phyloP scores from a whole-genome alignment of 2,797 vertebrate genomes.

The Coregonus suidteri region DNA sequence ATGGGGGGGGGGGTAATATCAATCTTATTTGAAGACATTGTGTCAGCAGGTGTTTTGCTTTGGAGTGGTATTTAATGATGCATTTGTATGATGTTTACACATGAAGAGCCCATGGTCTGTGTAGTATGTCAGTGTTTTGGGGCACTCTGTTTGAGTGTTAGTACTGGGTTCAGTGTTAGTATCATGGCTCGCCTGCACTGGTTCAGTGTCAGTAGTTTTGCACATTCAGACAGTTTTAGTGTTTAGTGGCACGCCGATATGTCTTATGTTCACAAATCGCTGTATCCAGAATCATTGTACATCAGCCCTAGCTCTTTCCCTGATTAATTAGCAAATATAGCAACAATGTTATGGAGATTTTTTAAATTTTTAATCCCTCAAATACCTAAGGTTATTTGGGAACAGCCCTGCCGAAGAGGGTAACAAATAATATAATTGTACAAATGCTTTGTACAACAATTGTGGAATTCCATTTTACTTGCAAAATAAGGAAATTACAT shows the following conservation, averaged over 20 bases:
- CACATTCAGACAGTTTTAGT: slow-evolving; percentile 9
- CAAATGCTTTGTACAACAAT: background rate
- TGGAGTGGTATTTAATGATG: background rate
- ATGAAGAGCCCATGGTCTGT: slow-evolving; percentile 18
- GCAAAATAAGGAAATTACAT: background rate
- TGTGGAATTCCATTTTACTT: background rate
- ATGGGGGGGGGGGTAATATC: background rate
- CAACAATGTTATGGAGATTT: background rate
- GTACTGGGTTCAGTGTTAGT: slow-evolving; percentile 4
- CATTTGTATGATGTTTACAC: slow-evolving; percentile 34
- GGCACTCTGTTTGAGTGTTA: slow-evolving; percentile 1
- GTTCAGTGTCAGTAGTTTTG: slow-evolving; percentile 9
- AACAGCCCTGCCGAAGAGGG: background rate
- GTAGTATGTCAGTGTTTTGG: slow-evolving; percentile 28
- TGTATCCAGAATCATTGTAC: background rate
- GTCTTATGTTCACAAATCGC: background rate
- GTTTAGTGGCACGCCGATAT: background rate
- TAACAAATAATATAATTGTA: background rate
- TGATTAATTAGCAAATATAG: background rate
- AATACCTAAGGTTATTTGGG: background rate
- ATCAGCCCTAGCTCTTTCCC: background rate
- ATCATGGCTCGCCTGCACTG: slow-evolving; percentile 2
- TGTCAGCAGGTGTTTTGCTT: background rate
- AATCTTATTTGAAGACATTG: background rate
- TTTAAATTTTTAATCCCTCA: background rate